phyloP scores from a whole-genome alignment of 2,888 invertebrate genomes.

The Seira sanloemensis region DNA sequence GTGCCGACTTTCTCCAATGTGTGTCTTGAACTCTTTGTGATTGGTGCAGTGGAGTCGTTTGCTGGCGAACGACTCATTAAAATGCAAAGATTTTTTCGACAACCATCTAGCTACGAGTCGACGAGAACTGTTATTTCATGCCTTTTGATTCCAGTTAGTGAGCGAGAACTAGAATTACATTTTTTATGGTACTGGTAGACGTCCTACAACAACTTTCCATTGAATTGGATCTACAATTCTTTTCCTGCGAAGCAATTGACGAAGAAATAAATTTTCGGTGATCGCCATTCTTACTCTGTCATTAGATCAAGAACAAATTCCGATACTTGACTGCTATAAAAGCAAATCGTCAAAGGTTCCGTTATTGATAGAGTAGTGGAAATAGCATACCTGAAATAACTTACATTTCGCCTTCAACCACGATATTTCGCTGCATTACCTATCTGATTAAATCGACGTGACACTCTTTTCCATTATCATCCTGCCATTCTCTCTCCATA shows the following conservation, averaged over 20 bases:
- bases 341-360: no score
- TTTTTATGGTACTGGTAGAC: background rate
- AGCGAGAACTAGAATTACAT: background rate
- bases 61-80: slow-evolving; percentile 60
- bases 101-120: no score
- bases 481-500: background rate
- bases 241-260: background rate
- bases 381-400: background rate
- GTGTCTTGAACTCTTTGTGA: background rate
- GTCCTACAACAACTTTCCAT: background rate
- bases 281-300: background rate
- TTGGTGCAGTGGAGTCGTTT: slow-evolving; percentile 44
- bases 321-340: background rate
- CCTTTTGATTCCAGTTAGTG: background rate
- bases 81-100: slow-evolving; percentile 23
- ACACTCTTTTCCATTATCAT: background rate
- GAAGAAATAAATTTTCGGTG: background rate
- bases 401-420: background rate
- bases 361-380: no score
- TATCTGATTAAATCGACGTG: background rate
- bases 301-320: background rate
- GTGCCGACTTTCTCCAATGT: background rate
- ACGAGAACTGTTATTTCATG: slow-evolving; percentile 19
- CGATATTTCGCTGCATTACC: background rate
- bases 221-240: background rate